These are phyloP conservation scores for Eurytoma californica DNA, from an alignment of 2,888 invertebrate species.

Conservation along the genomic window DNA sequence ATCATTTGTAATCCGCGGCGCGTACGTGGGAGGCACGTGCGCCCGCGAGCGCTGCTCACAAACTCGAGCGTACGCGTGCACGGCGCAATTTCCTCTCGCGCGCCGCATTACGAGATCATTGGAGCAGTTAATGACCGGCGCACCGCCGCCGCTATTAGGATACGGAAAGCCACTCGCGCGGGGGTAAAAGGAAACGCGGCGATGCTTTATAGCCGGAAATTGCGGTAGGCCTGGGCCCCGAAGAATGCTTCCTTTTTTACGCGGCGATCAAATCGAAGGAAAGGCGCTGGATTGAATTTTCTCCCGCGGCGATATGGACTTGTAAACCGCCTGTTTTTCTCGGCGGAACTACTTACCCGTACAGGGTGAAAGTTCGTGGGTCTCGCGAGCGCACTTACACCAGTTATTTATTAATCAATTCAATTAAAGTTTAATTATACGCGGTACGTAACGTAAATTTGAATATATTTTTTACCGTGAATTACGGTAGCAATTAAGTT, in stretches of 20 bases:
- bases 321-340: conserved; percentile 15
- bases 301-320: conserved; percentile 15
- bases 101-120: conserved; percentile 46
- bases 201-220: conserved; percentile 52
- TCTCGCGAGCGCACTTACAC: too few relatives aligned
- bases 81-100: background rate
- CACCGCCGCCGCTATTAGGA: conserved; percentile 23
- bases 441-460: too few relatives aligned
- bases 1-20: conserved; percentile 23
- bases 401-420: too few relatives aligned
- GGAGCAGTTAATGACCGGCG: conserved; percentile 49
- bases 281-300: conserved; percentile 6
- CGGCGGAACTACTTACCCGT: too few relatives aligned
- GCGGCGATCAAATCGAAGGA: too few relatives aligned
- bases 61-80: background rate
- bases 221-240: conserved; percentile 3
- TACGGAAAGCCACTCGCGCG: background rate
- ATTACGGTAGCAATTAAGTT: background rate
- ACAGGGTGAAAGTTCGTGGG: too few relatives aligned
- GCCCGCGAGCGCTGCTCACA: background rate
- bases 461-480: background rate
- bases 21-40: conserved; percentile 43
- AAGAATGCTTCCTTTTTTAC: too few relatives aligned
- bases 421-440: too few relatives aligned
- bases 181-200: conserved; percentile 6